phyloP scores from a whole-genome alignment of 2,113 vertebrate species.

The Uria aalge region DNA sequence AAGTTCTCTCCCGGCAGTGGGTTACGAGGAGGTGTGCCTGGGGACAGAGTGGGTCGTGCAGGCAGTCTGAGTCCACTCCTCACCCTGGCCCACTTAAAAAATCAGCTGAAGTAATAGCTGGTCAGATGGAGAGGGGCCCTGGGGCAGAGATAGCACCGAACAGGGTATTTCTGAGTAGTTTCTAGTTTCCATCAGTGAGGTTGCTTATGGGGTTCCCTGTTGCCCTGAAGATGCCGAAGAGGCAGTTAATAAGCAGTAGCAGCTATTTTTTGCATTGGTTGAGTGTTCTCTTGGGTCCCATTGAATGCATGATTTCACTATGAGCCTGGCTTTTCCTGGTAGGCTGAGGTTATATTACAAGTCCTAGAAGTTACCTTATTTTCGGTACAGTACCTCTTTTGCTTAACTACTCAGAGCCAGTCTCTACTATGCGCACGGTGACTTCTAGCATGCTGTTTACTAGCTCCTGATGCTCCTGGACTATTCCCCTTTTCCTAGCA shows the following conservation, averaged over 20 bases:
- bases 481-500: background rate
- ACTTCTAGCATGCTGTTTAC: background rate
- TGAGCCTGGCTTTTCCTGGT: background rate
- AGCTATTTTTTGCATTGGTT: background rate
- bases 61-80: background rate
- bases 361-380: background rate
- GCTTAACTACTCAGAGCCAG: background rate
- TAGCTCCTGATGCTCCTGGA: background rate
- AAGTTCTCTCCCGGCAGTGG: fast-evolving
- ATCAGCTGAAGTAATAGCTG: background rate
- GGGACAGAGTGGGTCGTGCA: background rate
- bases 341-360: background rate
- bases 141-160: background rate
- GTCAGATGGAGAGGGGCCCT: background rate
- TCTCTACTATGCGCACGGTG: background rate
- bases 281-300: background rate
- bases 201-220: background rate
- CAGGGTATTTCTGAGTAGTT: background rate
- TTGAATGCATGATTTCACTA: background rate
- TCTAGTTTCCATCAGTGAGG: background rate
- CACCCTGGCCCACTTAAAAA: background rate
- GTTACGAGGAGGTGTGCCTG: background rate
- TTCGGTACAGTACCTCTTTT: background rate
- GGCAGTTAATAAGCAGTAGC: background rate
- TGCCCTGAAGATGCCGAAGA: background rate